Conservation (phyloP, 2,797 vertebrate genomes). For the Enoplosus armatus region DNA sequence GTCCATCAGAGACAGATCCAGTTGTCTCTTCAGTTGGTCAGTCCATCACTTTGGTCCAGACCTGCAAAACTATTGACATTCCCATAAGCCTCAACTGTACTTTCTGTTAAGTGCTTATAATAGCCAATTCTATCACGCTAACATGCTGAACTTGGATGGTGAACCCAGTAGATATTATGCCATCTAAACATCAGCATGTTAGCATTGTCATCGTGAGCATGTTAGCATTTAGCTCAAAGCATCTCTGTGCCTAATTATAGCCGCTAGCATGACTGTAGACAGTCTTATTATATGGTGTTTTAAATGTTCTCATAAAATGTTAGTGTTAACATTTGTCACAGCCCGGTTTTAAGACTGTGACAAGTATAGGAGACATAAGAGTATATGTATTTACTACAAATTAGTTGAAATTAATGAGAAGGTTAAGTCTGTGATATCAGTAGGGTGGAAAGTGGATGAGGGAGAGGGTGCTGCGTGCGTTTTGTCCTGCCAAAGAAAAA, state of each 20-base stretch:
- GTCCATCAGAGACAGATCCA: slow-evolving; percentile 39
- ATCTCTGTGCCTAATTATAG: neutral
- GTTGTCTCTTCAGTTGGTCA: no score
- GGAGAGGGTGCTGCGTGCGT: neutral
- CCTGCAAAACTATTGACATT: neutral
- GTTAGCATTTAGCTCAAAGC: slow-evolving; percentile 3
- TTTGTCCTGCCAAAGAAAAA: neutral
- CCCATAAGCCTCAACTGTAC: neutral
- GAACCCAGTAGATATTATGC: neutral
- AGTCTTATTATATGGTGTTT: neutral
- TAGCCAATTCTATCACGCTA: neutral
- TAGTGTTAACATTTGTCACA: neutral
- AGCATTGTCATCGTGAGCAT: neutral
- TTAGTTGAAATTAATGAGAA: neutral
- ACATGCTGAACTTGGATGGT: neutral
- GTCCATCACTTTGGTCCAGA: no score
- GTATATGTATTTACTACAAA: neutral
- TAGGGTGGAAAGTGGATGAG: neutral
- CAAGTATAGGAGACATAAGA: neutral
- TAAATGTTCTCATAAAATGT: neutral
- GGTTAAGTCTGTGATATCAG: neutral
- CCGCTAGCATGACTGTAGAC: neutral
- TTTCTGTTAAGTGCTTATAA: neutral
- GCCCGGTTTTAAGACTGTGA: neutral
- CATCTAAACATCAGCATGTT: neutral